Conservation (phyloP, 92 coral and sea anemone genomes). For the Phymanthus crucifer region DNA sequence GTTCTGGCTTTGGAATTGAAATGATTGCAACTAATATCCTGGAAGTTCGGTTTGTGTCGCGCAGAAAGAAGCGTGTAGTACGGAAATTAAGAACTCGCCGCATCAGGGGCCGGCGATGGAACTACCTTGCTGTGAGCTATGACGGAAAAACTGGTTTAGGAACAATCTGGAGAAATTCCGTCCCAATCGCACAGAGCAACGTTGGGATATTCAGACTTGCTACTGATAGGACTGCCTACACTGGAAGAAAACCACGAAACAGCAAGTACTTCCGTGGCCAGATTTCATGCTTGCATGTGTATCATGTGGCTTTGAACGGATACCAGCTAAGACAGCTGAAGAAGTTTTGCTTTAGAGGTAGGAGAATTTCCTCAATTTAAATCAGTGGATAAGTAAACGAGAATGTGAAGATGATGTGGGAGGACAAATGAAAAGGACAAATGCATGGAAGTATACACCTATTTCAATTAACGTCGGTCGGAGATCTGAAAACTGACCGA, state of each 20-base stretch:
- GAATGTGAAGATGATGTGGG: no score
- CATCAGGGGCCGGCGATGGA: slow-evolving; percentile 61
- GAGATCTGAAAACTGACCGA: no score
- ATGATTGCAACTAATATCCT: slow-evolving; percentile 50
- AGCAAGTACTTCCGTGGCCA: slow-evolving; percentile 67
- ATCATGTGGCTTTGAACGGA: slow-evolving; percentile 60
- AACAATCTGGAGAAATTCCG: slow-evolving; percentile 60
- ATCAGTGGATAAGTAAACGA: no score
- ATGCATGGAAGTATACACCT: no score
- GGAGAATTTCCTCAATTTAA: no score
- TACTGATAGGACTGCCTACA: slow-evolving; percentile 57
- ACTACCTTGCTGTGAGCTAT: slow-evolving; percentile 68
- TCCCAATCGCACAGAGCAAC: slow-evolving; percentile 58
- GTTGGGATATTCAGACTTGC: slow-evolving; percentile 63
- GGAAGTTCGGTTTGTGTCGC: slow-evolving; percentile 58
- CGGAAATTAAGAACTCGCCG: slow-evolving; percentile 33
- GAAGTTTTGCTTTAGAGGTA: slow-evolving; percentile 59
- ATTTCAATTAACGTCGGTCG: no score
- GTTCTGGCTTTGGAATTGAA: slow-evolving; percentile 58
- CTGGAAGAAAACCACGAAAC: slow-evolving; percentile 60
- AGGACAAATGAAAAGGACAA: no score
- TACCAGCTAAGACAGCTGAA: slow-evolving; percentile 57
- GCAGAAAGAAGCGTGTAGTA: slow-evolving; percentile 24
- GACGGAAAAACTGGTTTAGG: slow-evolving; percentile 48
- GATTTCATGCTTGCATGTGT: slow-evolving; percentile 64